These are phyloP conservation scores for Micropoecilia bifurca DNA, from an alignment of 2,797 vertebrate species.

Conservation along the genomic window DNA sequence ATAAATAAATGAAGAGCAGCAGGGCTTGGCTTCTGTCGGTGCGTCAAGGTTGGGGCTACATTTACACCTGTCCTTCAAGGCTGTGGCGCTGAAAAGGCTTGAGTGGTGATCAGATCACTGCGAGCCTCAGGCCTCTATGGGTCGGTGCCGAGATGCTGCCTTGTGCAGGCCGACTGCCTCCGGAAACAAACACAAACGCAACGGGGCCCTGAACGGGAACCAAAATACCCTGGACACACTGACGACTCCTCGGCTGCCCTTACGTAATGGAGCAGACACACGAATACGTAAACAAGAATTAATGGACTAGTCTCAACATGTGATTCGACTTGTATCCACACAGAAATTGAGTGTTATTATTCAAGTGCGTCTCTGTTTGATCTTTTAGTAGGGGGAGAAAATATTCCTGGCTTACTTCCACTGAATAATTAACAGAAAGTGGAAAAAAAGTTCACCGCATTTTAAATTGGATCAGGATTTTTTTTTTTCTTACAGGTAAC, in stretches of 20 bases:
- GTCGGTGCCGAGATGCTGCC: constrained; percentile 29
- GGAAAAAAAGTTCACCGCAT: background rate
- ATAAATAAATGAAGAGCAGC: constrained; percentile 82
- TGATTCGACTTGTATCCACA: background rate
- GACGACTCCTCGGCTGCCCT: constrained; percentile 19
- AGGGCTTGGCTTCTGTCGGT: constrained; percentile 55
- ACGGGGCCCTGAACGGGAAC: background rate
- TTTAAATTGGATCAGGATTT: background rate
- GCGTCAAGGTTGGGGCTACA: constrained; percentile 80
- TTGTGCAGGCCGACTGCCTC: constrained; percentile 29
- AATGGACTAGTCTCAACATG: constrained; percentile 2
- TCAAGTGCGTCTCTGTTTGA: background rate
- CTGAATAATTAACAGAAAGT: background rate
- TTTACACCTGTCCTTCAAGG: constrained; percentile 86
- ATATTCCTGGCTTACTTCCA: background rate
- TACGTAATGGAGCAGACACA: constrained; percentile 24
- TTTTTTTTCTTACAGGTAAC: background rate
- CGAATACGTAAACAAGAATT: background rate
- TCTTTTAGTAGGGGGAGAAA: background rate
- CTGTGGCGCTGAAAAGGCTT: constrained; percentile 74
- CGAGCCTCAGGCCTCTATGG: constrained; percentile 59
- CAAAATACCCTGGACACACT: constrained; percentile 2
- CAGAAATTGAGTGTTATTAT: background rate
- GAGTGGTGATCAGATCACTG: constrained; percentile 69
- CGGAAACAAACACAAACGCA: constrained; percentile 23